Percentiles rank a stretch among this genome's conserved stretches.
Evolutionary conservation across 2,797 vertebrate genomes (phyloP).

Genomic region (Apogon hyalosoma): DNA sequence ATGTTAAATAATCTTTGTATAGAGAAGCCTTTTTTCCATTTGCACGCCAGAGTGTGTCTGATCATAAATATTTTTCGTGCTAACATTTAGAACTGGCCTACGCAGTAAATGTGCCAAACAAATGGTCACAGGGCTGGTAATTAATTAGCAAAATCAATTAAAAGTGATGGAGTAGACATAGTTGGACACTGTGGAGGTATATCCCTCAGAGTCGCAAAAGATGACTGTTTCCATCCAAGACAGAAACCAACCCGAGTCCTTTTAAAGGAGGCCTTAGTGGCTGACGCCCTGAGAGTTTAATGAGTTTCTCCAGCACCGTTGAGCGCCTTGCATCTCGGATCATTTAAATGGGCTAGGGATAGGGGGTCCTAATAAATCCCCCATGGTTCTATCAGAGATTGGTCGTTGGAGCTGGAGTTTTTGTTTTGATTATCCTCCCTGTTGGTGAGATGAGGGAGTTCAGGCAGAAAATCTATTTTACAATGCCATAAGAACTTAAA

Average conservation of each 20-base stretch:
- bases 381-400: conserved; percentile 81
- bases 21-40: conserved; percentile 23
- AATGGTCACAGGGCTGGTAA: conserved; percentile 53
- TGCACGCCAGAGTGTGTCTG: background rate
- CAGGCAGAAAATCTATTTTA: conserved; percentile 86
- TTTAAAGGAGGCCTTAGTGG: conserved; percentile 75
- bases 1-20: conserved; percentile 12
- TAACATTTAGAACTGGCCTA: conserved; percentile 19
- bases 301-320: conserved; percentile 82
- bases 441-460: conserved; percentile 84
- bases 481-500: conserved; percentile 81
- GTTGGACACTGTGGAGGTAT: conserved; percentile 57
- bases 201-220: conserved; percentile 56
- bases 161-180: conserved; percentile 59
- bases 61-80: conserved; percentile 16
- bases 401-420: conserved; percentile 77
- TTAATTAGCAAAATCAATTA: conserved; percentile 76
- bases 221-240: conserved; percentile 60
- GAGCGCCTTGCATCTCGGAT: conserved; percentile 80
- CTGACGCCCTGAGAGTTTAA: conserved; percentile 84
- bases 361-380: conserved; percentile 86
- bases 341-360: conserved; percentile 82
- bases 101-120: conserved; percentile 50
- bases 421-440: conserved; percentile 86
- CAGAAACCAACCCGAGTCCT: conserved; percentile 65